These are phyloP conservation scores for Sebastes steindachneri DNA, from an alignment of 2,797 vertebrate genomes.

Conservation along the genomic window DNA sequence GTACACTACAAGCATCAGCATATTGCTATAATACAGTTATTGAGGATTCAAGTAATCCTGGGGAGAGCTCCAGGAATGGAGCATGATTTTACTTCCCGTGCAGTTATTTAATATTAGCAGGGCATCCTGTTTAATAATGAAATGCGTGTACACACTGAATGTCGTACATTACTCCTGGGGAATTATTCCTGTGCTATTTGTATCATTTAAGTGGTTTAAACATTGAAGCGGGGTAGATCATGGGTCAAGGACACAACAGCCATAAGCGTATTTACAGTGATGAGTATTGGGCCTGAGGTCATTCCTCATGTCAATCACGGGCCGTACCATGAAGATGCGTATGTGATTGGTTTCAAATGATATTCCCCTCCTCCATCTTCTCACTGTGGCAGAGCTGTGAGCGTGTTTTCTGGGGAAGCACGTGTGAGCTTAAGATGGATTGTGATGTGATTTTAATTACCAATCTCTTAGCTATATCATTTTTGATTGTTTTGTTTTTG, in stretches of 20 bases:
- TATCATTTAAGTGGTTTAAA: conserved; percentile 18
- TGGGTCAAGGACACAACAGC: conserved; percentile 39
- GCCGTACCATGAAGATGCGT: neutral
- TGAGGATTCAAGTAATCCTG: neutral
- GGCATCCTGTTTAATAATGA: conserved; percentile 16
- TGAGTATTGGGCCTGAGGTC: conserved; percentile 24
- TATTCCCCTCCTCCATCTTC: neutral
- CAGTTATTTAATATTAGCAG: neutral
- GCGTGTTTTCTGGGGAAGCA: neutral
- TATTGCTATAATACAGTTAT: neutral
- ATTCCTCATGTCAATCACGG: conserved; percentile 16
- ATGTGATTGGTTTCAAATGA: conserved; percentile 1
- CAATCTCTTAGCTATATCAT: neutral
- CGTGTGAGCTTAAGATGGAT: neutral
- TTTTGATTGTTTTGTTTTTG: conserved; percentile 10
- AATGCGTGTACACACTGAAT: neutral
- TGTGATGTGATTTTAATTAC: conserved; percentile 12
- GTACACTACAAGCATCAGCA: neutral
- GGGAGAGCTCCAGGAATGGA: neutral
- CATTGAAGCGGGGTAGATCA: neutral
- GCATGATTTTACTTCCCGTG: conserved; percentile 11
- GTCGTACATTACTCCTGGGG: neutral
- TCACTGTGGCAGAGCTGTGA: neutral
- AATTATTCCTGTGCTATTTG: conserved; percentile 11
- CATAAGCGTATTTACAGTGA: conserved; percentile 8